Conservation (phyloP, 2,888 invertebrate species). For the Gerris lacustris region DNA sequence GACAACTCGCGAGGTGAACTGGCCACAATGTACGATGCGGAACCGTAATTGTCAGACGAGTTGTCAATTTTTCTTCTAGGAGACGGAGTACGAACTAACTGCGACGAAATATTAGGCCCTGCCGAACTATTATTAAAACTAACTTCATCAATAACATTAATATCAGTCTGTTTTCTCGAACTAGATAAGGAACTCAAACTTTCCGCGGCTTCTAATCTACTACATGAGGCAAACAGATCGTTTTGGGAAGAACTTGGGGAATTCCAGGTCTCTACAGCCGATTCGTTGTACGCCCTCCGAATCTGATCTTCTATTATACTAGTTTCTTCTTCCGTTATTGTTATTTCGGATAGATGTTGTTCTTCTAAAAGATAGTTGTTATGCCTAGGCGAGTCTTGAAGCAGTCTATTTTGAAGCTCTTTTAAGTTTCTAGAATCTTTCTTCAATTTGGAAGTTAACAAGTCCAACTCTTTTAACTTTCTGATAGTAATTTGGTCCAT, state of each 20-base stretch:
- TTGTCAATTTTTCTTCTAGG: slow-evolving; percentile 19
- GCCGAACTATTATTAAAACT: slow-evolving; percentile 13
- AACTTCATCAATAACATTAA: slow-evolving; percentile 12
- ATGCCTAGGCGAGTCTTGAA: slow-evolving; percentile 33
- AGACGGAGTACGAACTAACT: slow-evolving; percentile 24
- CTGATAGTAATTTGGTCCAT: slow-evolving; percentile 66
- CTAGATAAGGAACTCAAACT: slow-evolving; percentile 7
- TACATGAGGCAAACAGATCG: not conserved
- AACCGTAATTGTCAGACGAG: not conserved
- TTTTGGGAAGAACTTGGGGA: slow-evolving; percentile 10
- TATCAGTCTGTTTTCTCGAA: slow-evolving; percentile 10
- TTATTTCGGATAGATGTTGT: slow-evolving; percentile 21
- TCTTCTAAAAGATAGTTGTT: slow-evolving; percentile 22
- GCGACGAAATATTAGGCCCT: slow-evolving; percentile 17
- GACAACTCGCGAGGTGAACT: not conserved
- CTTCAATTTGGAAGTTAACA: slow-evolving; percentile 60
- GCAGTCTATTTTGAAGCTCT: slow-evolving; percentile 56
- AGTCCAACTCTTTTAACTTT: slow-evolving; percentile 65
- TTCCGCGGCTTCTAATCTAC: not conserved
- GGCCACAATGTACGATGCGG: not conserved
- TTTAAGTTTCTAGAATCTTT: slow-evolving; percentile 66
- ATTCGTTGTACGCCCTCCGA: slow-evolving; percentile 52
- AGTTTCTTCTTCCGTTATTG: slow-evolving; percentile 47
- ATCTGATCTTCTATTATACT: slow-evolving; percentile 57
- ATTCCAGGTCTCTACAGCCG: slow-evolving; percentile 53